Percentiles rank a stretch among this genome's conserved stretches.
Conservation (phyloP, 2,113 vertebrate species). For the Cyprinodon variegatus region DNA sequence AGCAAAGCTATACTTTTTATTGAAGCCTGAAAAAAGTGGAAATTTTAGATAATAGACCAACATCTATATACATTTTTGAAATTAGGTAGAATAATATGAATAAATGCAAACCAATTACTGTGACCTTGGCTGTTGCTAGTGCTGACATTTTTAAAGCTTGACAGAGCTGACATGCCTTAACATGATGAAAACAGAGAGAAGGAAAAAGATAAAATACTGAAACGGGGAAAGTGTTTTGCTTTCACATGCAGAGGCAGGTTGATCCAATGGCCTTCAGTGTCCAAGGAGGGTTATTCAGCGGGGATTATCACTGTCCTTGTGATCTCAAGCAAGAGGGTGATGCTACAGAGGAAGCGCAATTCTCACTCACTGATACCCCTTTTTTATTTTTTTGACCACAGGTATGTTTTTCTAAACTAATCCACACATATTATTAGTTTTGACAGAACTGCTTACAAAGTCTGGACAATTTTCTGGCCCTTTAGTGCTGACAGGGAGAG, state of each 20-base stretch:
- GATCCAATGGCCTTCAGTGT: conserved; percentile 26
- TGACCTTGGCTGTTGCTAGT: neutral
- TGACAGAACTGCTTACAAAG: conserved; percentile 75
- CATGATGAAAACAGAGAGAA: neutral
- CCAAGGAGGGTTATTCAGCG: conserved; percentile 29
- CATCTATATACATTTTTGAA: no score
- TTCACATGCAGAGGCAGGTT: conserved; percentile 27
- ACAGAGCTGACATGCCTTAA: neutral
- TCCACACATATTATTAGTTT: conserved; percentile 73
- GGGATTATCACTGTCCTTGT: conserved; percentile 44
- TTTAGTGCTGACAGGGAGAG: conserved; percentile 59
- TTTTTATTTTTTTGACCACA: neutral
- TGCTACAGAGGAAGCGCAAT: conserved; percentile 20
- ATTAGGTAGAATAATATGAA: no score
- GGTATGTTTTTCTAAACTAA: conserved; percentile 46
- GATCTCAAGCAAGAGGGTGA: conserved; percentile 21
- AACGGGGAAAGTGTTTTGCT: neutral
- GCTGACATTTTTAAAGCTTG: no score
- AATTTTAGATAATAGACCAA: no score
- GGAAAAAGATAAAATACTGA: neutral
- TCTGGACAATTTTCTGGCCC: conserved; percentile 22
- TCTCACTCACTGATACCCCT: conserved; percentile 20
- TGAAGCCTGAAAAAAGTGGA: neutral
- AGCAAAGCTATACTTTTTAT: neutral
- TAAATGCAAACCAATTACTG: neutral